Base-by-base conservation (phyloP, 2,113 vertebrate species). In the Apaloderma vittatum region DNA sequence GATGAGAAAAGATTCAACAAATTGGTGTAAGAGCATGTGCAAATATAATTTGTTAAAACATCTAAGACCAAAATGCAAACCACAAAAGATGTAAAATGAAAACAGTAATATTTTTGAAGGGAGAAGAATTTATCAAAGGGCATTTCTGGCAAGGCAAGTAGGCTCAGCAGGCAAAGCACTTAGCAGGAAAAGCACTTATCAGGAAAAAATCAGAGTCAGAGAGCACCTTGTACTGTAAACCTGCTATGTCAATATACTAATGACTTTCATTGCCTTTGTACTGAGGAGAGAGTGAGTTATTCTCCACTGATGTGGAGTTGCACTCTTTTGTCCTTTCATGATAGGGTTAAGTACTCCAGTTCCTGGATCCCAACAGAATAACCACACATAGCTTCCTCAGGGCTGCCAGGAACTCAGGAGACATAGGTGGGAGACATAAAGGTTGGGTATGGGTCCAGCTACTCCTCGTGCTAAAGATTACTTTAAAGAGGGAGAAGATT, bases 131-230 rank as follows among this genome's bases (percentile, higher is more conserved):
- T 83, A 13, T n/a, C 27, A 54, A 52, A 88, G 51, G 58, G 6
- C 18, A 29, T 83, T 96, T 76, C 59, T 76, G 51, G 54, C 46
- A 66, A 89, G 40, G 22, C 0, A 5, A 43, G 9, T 26, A 54
- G 51, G 67, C 40, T 91, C 54, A 62, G 57, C 55, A 59, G 84
- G 36, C 66, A 54, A 90, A 66, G 15, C 2, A 32, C 52, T 91
- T 90, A 76, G 85, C 91, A 71, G 73, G 66, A 71, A 88, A 83
- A 73, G n/a, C n/a, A n/a, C n/a, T 91, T 90, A 76, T 86, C 91
- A 71, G 73, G 66, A 71, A 88, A 83, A 73, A 94, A 68, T 58
- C 20, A 1, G 78, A 67, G 43, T 73, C 70, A 51, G 66, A 34
- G 48, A 62, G 61, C 57, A 34, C 61, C 26, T 83, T 45, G 8